Conservation (phyloP, 2,888 invertebrate genomes). For the Trichopria drosophilae region DNA sequence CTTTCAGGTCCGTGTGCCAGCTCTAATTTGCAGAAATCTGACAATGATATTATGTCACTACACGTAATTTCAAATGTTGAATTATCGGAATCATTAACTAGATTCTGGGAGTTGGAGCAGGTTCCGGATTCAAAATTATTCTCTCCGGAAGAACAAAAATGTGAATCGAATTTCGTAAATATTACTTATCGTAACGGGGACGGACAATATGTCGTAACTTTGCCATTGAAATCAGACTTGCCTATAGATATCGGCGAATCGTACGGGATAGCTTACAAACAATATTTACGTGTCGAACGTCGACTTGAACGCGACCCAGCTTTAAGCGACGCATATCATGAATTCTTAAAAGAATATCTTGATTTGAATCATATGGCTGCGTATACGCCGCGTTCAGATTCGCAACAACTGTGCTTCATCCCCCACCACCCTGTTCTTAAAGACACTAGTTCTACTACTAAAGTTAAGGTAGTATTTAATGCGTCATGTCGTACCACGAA, state of each 20-base stretch:
- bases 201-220: not conserved
- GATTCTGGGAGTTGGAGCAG: conserved; percentile 21
- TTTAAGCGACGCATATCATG: not conserved
- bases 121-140: not conserved
- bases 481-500: not conserved
- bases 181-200: not conserved
- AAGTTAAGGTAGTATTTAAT: conserved; percentile 5
- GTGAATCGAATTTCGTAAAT: not conserved
- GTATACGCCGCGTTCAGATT: not conserved
- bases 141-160: conserved; percentile 1
- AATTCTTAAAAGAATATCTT: not conserved
- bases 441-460: not conserved
- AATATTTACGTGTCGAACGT: not conserved
- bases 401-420: not conserved
- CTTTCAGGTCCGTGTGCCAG: conserved; percentile 6
- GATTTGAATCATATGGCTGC: not conserved
- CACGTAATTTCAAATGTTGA: not conserved
- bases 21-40: not conserved
- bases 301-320: not conserved
- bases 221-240: not conserved
- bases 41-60: conserved; percentile 1
- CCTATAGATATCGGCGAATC: not conserved
- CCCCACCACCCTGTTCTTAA: conserved; percentile 6
- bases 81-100: not conserved
- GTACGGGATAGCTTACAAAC: not conserved